Percentiles rank a stretch among this genome's conserved stretches.
Conservation (phyloP, 2,113 vertebrate genomes). For the Coptodon bakossiorum region DNA sequence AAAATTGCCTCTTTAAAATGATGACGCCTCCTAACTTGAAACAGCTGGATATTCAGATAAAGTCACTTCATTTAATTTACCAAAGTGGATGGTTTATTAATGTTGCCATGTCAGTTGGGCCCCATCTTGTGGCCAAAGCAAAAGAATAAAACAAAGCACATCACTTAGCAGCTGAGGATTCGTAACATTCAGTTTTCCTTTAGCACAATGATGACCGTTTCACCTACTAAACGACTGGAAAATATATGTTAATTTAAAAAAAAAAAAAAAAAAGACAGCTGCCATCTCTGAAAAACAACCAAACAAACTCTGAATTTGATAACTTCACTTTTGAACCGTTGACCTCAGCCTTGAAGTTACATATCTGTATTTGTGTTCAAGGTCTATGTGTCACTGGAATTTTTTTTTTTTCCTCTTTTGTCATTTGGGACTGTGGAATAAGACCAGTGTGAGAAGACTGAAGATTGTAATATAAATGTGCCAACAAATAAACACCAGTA, state of each 20-base stretch:
- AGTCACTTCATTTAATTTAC: neutral
- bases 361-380: conserved; percentile 27
- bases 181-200: neutral
- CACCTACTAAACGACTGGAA: neutral
- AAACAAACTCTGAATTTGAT: neutral
- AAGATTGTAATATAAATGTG: conserved; percentile 83
- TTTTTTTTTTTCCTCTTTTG: conserved; percentile 30
- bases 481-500: conserved; percentile 84
- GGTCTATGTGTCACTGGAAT: conserved; percentile 62
- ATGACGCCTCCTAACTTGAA: neutral
- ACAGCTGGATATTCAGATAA: neutral
- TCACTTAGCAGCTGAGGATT: conserved; percentile 6
- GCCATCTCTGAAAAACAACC: neutral
- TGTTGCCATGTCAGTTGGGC: neutral
- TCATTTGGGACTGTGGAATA: conserved; percentile 72
- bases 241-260: neutral
- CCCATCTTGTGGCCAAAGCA: conserved; percentile 46
- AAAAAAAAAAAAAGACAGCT: neutral
- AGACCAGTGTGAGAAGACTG: conserved; percentile 71
- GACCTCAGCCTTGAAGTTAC: conserved; percentile 50
- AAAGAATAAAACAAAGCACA: neutral
- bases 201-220: neutral
- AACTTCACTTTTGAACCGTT: conserved; percentile 2
- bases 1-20: neutral
- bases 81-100: neutral